Evolutionary conservation across 2,888 invertebrate species (phyloP), one percentile per base, ranked within the genome.

Genomic region (Phytoseiulus persimilis): DNA sequence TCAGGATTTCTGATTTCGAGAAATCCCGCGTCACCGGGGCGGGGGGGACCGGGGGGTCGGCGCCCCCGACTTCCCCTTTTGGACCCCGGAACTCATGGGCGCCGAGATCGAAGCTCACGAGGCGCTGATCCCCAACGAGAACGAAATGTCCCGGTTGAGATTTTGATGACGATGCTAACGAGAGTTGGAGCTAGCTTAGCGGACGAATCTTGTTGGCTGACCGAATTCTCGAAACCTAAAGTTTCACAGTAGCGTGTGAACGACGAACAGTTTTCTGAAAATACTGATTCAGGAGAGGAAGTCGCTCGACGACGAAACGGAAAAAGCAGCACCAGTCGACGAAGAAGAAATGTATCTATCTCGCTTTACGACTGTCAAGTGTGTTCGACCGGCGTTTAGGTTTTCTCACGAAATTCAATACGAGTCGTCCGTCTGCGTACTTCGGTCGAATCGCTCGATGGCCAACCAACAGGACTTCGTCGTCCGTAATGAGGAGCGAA

Each of bases 241-340:
- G 18, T 6, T 65, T 65, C 65, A 65, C 65, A 18, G 65, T 65
- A 65, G 65, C 65, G 65, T 65, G 65, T 65, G 65, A 65, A 65
- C 65, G 65, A 65, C 65, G 65, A 65, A 65, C 65, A 65, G 65
- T 65, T 65, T 65, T 65, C 65, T 65, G 65, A 65, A 65, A 65
- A 65, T 2, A 65, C 23, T 23, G 28, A 65, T 65, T 65, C 65
- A 65, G 65, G 18, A 65, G 65, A 65, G 65, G 18, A 65, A 65
- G 65, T 23, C 65, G 65, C 18, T 65, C 65, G 65, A 65, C 18
- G 18, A 2, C 14, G 65, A 14, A 65, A 65, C 65, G 65, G 65
- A 23, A 65, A 65, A 65, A 65, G 65, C 65, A 65, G 65, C 28
- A 28, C 11, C 28, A 14, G 9, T 11, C 6, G 46, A 46, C 46